Conservation (phyloP, 1,140 invertebrate species). For the Bombyx mori region DNA sequence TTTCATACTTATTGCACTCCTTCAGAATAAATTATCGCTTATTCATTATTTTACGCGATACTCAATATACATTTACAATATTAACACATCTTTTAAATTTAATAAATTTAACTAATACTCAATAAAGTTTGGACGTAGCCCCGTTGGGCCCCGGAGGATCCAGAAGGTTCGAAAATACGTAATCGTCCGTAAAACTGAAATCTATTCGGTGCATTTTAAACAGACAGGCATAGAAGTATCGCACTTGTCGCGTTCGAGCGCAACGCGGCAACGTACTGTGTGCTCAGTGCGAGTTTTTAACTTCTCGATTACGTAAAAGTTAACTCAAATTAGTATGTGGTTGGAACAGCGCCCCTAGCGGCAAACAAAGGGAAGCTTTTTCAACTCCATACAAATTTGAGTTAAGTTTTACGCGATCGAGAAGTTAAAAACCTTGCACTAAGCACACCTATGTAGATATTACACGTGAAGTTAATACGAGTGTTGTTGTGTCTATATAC, state of each 20-base stretch:
- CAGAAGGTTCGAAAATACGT: constrained; percentile 20
- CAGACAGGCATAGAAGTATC: not conserved
- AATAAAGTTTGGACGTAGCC: constrained; percentile 41
- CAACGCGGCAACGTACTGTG: no score
- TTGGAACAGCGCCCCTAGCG: no score
- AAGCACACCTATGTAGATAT: no score
- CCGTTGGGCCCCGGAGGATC: constrained; percentile 21
- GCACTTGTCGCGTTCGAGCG: no score
- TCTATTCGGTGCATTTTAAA: constrained; percentile 26
- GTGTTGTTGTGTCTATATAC: not conserved
- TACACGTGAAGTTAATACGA: no score
- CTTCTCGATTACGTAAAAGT: no score
- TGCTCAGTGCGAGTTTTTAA: no score
- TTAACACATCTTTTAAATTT: constrained; percentile 66
- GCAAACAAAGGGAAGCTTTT: no score
- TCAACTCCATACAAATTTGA: no score
- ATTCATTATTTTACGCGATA: constrained; percentile 49
- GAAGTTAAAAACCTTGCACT: no score
- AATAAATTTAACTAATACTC: constrained; percentile 64
- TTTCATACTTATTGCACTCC: constrained; percentile 67
- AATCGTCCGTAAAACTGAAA: constrained; percentile 38
- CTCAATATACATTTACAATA: constrained; percentile 68
- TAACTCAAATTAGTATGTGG: no score
- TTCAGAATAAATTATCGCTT: constrained; percentile 59
- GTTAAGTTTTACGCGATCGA: no score